These are phyloP conservation scores for Cyphomyrus plagiostoma DNA, from an alignment of 2,113 vertebrate species.

Conservation along the genomic window DNA sequence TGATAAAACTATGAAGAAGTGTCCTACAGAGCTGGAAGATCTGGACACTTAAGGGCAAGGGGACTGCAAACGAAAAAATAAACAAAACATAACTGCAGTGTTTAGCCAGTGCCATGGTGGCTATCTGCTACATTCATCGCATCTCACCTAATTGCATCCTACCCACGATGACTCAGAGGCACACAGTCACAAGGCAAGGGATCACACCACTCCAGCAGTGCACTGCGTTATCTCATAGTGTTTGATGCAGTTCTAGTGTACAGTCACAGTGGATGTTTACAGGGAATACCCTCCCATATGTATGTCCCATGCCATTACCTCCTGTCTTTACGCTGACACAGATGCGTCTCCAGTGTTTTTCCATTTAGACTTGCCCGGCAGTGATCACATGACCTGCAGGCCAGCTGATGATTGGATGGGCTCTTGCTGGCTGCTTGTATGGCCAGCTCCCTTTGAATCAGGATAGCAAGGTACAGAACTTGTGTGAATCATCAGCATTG, in stretches of 20 bases:
- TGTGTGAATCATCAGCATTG: neutral
- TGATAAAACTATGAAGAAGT: neutral
- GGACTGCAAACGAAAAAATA: neutral
- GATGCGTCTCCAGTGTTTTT: neutral
- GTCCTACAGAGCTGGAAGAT: neutral
- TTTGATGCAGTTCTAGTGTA: neutral
- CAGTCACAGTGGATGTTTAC: neutral
- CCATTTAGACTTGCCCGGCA: neutral
- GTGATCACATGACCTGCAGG: neutral
- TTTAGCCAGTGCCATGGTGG: neutral
- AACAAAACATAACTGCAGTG: neutral
- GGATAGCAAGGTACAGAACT: neutral
- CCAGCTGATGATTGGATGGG: neutral
- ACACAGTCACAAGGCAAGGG: neutral
- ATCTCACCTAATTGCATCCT: neutral
- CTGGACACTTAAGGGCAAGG: neutral
- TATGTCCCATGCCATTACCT: neutral
- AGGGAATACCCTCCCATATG: neutral
- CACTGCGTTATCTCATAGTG: neutral
- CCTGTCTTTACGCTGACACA: neutral
- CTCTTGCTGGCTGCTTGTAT: neutral
- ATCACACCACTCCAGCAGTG: neutral
- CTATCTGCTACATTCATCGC: neutral
- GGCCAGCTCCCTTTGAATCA: neutral
- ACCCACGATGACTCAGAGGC: neutral